Evolutionary conservation across 2,797 vertebrate species (phyloP).

Genomic region (Typhlichthys subterraneus): DNA sequence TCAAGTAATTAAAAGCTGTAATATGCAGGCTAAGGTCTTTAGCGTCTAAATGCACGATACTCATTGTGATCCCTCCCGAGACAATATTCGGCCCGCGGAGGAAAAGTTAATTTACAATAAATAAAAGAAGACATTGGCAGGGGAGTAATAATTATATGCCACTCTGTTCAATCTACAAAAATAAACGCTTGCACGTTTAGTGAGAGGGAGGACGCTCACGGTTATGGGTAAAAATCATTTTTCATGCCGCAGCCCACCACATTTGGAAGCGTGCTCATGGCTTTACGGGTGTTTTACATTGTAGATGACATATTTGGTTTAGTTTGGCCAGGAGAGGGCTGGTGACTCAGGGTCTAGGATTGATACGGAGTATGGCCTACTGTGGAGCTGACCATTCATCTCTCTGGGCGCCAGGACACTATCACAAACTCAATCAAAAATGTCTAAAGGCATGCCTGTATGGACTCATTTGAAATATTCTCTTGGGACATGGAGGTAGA

Average conservation of each 20-base stretch:
- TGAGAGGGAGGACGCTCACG: slow-evolving; percentile 44
- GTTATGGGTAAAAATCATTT: slow-evolving; percentile 77
- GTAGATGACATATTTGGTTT: slow-evolving; percentile 80
- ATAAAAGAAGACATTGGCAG: slow-evolving; percentile 76
- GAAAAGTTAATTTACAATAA: slow-evolving; percentile 55
- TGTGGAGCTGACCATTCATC: slow-evolving; percentile 76
- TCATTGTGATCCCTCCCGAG: too few species aligned
- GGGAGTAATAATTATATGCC: slow-evolving; percentile 71
- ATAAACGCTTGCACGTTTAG: slow-evolving; percentile 68
- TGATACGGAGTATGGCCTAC: slow-evolving; percentile 67
- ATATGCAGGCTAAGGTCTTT: slow-evolving; percentile 41
- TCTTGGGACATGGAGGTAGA: neutral
- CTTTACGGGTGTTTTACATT: slow-evolving; percentile 77
- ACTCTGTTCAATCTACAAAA: slow-evolving; percentile 82
- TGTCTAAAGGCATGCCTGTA: neutral
- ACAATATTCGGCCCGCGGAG: neutral
- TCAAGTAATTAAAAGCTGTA: slow-evolving; percentile 59
- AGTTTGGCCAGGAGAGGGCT: slow-evolving; percentile 57
- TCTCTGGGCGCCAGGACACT: slow-evolving; percentile 44
- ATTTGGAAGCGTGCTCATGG: slow-evolving; percentile 75
- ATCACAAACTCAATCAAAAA: slow-evolving; percentile 41
- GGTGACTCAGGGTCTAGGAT: slow-evolving; percentile 58
- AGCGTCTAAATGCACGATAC: neutral
- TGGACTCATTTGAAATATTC: slow-evolving; percentile 9
- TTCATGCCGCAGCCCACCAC: slow-evolving; percentile 61